phyloP scores from a whole-genome alignment of 2,113 vertebrate species.

The Hydrolagus affinis region DNA sequence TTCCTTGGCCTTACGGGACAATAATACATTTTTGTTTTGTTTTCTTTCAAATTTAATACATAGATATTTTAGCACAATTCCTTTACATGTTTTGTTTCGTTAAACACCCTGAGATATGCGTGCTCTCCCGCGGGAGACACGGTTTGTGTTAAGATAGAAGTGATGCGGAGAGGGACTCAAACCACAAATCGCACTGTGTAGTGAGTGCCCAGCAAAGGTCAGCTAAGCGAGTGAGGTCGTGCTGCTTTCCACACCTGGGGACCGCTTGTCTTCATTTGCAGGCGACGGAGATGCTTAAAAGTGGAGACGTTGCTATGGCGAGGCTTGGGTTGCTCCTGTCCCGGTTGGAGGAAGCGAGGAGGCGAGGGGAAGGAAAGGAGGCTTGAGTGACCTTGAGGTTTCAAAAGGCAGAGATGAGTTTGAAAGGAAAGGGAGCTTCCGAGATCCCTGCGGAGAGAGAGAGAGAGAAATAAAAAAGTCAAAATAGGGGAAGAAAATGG shows the following conservation, averaged over 20 bases:
- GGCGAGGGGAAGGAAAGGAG: neutral
- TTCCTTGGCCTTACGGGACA: slow-evolving; percentile 29
- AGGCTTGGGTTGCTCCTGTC: slow-evolving; percentile 25
- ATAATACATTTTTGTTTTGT: slow-evolving; percentile 6
- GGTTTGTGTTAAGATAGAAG: slow-evolving; percentile 30
- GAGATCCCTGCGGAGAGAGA: neutral
- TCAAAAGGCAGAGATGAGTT: slow-evolving; percentile 14
- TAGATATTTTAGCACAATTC: slow-evolving; percentile 3
- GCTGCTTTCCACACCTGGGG: slow-evolving; percentile 13
- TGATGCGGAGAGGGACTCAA: neutral
- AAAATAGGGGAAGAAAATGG: neutral
- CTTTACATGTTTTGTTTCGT: slow-evolving; percentile 22
- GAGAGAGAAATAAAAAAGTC: neutral
- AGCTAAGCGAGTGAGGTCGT: slow-evolving; percentile 10
- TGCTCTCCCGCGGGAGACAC: slow-evolving; percentile 16
- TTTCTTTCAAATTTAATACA: slow-evolving; percentile 30
- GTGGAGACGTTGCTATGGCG: slow-evolving; percentile 19
- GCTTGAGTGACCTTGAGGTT: slow-evolving; percentile 16
- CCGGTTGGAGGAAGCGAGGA: neutral
- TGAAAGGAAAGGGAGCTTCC: slow-evolving; percentile 8
- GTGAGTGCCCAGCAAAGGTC: slow-evolving; percentile 19
- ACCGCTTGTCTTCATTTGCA: neutral
- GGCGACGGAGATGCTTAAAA: slow-evolving; percentile 15
- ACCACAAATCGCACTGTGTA: slow-evolving; percentile 19
- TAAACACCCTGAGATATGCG: slow-evolving; percentile 29